Percentiles rank a stretch among this genome's conserved stretches.
These are phyloP conservation scores for Pipistrellus pygmaeus DNA, from an alignment of 2,797 vertebrate species.

Conservation along the genomic window DNA sequence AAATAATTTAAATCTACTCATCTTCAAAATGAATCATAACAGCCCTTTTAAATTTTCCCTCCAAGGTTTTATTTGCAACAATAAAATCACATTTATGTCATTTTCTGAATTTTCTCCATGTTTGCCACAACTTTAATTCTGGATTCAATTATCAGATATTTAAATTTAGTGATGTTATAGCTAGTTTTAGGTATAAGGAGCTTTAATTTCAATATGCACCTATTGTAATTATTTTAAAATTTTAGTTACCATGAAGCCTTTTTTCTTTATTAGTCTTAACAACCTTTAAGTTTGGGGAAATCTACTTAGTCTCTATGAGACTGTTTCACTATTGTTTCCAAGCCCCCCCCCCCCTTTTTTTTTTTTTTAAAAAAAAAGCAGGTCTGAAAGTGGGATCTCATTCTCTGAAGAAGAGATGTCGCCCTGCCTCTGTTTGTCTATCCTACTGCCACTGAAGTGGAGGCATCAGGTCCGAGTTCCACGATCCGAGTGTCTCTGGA, in stretches of 20 bases:
- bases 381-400: background rate
- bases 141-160: background rate
- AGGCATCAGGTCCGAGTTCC: background rate
- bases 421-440: background rate
- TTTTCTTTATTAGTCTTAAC: conserved; percentile 21
- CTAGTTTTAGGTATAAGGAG: background rate
- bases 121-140: background rate
- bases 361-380: conserved; percentile 10
- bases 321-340: background rate
- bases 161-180: background rate
- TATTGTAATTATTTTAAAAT: conserved; percentile 14
- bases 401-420: conserved; percentile 3
- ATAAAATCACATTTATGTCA: background rate
- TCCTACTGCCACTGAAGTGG: conserved; percentile 24
- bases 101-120: conserved; percentile 7
- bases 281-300: background rate
- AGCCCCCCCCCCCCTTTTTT: background rate
- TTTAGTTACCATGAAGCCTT: background rate
- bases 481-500: conserved; percentile 21
- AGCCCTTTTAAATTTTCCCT: conserved; percentile 47
- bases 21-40: conserved; percentile 4
- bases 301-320: background rate
- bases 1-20: conserved; percentile 13
- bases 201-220: background rate
- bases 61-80: background rate